Percentiles rank a stretch among this genome's conserved stretches.
Conservation (phyloP, 2,797 vertebrate species). For the Cryptoblepharus egeriae region DNA sequence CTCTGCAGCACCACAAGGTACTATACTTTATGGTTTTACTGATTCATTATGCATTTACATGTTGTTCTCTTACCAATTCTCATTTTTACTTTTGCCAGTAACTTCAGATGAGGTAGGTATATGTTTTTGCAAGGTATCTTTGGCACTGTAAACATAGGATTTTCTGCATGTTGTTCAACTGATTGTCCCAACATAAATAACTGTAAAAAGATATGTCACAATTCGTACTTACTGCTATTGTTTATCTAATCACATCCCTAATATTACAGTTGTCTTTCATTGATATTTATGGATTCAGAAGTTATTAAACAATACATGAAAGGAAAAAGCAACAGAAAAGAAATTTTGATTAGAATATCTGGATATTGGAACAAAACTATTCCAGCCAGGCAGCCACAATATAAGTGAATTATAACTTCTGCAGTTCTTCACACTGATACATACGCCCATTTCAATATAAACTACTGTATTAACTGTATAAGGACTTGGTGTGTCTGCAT, state of each 20-base stretch:
- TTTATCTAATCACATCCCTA: not conserved
- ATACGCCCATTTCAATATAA: not conserved
- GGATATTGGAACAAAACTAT: not conserved
- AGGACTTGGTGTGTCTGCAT: not conserved
- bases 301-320: not conserved
- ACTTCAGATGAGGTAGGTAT: constrained; percentile 85
- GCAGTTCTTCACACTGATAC: not conserved
- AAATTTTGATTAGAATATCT: not conserved
- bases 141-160: constrained; percentile 67
- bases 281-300: not conserved
- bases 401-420: not conserved
- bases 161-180: constrained; percentile 70
- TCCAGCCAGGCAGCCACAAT: not conserved
- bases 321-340: not conserved
- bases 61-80: constrained; percentile 81
- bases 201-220: constrained; percentile 74
- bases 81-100: constrained; percentile 84
- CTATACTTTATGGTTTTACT: too few species aligned
- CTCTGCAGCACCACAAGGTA: not conserved
- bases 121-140: constrained; percentile 81
- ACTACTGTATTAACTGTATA: not conserved
- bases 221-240: not conserved
- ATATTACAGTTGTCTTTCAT: not conserved
- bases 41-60: not conserved
- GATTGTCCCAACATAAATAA: constrained; percentile 81